Percentiles rank a stretch among this genome's conserved stretches.
phyloP scores from a whole-genome alignment of 2,797 vertebrate genomes.

The Trematomus bernacchii region DNA sequence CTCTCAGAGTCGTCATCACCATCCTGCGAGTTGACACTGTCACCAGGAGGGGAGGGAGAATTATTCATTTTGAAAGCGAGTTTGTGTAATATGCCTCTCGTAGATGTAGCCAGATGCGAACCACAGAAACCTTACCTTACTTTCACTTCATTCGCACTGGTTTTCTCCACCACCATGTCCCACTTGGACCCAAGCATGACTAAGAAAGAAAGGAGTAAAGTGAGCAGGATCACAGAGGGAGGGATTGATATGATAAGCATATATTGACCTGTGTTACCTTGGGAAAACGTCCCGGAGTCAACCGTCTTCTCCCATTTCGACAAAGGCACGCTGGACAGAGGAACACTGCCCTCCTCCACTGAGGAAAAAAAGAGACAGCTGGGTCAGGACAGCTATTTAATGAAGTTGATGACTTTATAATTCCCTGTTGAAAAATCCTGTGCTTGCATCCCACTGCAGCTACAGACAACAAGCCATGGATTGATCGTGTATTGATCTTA shows the following conservation, averaged over 20 bases:
- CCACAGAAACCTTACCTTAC: conserved; percentile 62
- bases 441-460: not conserved
- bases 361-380: conserved; percentile 1
- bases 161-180: conserved; percentile 70
- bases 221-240: not conserved
- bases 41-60: not conserved
- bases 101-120: not conserved
- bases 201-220: conserved; percentile 47
- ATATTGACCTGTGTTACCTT: conserved; percentile 67
- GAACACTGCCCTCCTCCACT: conserved; percentile 81
- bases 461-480: conserved; percentile 2
- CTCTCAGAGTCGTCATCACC: conserved; percentile 74
- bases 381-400: conserved; percentile 19
- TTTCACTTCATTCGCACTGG: conserved; percentile 64
- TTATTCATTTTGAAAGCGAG: not conserved
- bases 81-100: not conserved
- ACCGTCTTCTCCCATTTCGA: conserved; percentile 88
- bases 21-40: conserved; percentile 74
- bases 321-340: conserved; percentile 79
- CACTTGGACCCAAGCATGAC: conserved; percentile 83
- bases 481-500: conserved; percentile 5
- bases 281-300: conserved; percentile 67
- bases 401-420: not conserved
- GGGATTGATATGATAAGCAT: not conserved
- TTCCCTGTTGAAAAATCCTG: too few relatives aligned